Evolutionary conservation across 2,113 vertebrate genomes (phyloP).

Genomic region (Halichoerus grypus): DNA sequence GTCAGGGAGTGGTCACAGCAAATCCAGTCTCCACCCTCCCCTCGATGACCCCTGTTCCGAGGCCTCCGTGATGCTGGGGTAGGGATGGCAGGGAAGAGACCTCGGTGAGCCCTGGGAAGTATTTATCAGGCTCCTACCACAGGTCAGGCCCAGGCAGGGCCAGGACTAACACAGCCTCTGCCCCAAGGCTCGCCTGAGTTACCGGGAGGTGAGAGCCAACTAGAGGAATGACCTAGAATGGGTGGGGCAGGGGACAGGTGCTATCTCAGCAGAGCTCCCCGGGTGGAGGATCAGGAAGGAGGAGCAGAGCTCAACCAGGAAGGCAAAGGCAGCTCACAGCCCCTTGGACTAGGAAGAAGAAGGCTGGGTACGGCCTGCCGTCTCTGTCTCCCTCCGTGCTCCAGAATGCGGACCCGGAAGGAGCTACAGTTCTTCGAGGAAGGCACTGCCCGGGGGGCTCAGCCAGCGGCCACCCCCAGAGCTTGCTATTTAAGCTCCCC

Average conservation of each 20-base stretch:
- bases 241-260: fast-evolving
- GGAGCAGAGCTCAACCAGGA: not conserved
- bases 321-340: fast-evolving
- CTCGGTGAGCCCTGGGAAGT: fast-evolving
- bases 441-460: not conserved
- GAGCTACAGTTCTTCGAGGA: fast-evolving
- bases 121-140: not conserved
- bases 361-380: fast-evolving
- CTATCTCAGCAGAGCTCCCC: not conserved
- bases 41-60: not conserved
- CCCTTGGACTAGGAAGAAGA: not conserved
- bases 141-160: not conserved
- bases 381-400: not conserved
- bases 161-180: not conserved
- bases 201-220: fast-evolving
- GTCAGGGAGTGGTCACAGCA: fast-evolving
- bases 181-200: not conserved
- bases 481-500: not conserved
- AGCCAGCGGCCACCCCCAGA: fast-evolving
- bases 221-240: not conserved
- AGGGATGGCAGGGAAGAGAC: not conserved
- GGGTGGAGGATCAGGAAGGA: not conserved
- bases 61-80: not conserved
- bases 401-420: not conserved
- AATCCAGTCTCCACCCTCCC: not conserved